These are phyloP conservation scores for Diadegma fenestrale DNA, from an alignment of 2,888 invertebrate genomes.

Conservation along the genomic window DNA sequence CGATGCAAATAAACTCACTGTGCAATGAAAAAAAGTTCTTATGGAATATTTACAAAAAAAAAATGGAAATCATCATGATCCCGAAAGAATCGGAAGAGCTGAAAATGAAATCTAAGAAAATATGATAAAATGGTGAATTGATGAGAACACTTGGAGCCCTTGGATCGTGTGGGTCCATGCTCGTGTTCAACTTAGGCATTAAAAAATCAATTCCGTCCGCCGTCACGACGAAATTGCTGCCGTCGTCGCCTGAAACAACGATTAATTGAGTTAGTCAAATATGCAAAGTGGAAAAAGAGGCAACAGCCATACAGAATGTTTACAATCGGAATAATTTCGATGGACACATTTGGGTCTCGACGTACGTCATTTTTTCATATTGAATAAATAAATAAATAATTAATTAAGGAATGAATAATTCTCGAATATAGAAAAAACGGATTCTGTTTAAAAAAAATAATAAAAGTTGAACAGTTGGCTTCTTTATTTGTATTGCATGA, in stretches of 20 bases:
- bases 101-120: background rate
- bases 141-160: constrained; percentile 72
- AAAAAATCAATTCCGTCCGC: background rate
- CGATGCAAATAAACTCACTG: background rate
- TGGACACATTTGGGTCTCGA: background rate
- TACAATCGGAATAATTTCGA: background rate
- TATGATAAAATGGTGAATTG: constrained; percentile 66
- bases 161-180: constrained; percentile 50
- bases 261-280: constrained; percentile 26
- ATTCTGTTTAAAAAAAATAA: background rate
- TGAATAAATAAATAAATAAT: background rate
- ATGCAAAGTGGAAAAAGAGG: background rate
- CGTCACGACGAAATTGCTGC: background rate
- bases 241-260: constrained; percentile 51
- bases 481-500: background rate
- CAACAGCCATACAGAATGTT: background rate
- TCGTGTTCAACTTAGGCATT: background rate
- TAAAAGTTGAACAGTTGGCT: background rate
- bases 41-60: background rate
- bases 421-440: background rate
- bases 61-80: background rate
- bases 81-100: background rate
- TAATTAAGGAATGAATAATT: background rate
- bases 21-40: too few relatives aligned
- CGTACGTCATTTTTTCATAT: background rate